Conservation (phyloP, 2,113 vertebrate genomes). For the Platycercus adscitus region DNA sequence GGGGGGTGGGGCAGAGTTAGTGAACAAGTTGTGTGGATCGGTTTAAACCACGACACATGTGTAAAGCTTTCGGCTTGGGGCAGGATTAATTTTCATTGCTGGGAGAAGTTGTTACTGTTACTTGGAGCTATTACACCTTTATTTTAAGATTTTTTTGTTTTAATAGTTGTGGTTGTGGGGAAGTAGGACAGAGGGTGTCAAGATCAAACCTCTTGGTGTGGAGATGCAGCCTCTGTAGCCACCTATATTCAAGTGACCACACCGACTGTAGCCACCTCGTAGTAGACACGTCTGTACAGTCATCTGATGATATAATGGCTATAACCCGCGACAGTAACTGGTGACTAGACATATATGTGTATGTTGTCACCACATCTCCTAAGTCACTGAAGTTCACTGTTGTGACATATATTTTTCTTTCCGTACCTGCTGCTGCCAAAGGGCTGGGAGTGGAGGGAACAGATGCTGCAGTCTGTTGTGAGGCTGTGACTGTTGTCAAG, state of each 20-base stretch:
- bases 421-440: background rate
- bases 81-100: background rate
- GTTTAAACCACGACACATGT: no score
- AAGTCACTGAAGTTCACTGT: background rate
- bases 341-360: background rate
- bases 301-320: background rate
- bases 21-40: no score
- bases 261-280: accelerated
- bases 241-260: background rate
- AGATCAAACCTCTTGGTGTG: background rate
- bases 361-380: background rate
- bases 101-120: background rate
- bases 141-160: background rate
- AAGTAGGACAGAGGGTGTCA: background rate
- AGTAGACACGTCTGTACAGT: accelerated
- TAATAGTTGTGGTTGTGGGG: background rate
- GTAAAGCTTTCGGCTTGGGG: background rate
- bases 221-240: background rate
- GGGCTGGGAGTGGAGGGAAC: accelerated
- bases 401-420: accelerated
- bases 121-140: background rate
- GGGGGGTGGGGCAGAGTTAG: no score
- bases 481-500: background rate
- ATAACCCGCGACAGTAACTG: background rate
- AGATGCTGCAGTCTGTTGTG: background rate